Conservation (phyloP, 2,888 invertebrate genomes). For the Phymatocera aterrima region DNA sequence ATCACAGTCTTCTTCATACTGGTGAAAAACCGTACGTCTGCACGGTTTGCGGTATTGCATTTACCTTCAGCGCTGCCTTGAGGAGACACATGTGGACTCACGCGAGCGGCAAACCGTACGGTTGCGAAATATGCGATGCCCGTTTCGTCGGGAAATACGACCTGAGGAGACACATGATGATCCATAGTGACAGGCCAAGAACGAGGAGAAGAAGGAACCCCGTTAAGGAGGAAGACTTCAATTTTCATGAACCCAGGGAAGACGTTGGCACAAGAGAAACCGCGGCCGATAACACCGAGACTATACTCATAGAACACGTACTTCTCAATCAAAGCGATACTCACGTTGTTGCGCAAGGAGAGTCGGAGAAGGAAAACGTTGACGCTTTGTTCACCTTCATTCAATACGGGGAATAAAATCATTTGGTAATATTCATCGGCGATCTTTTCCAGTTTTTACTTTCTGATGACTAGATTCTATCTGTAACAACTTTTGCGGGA, state of each 20-base stretch:
- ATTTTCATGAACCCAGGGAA: conserved; percentile 50
- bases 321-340: conserved; percentile 61
- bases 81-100: conserved; percentile 71
- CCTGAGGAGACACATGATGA: conserved; percentile 68
- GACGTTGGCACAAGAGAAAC: conserved; percentile 50
- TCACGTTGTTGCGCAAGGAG: conserved; percentile 61
- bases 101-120: conserved; percentile 65
- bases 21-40: conserved; percentile 72
- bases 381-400: conserved; percentile 69
- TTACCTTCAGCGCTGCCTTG: conserved; percentile 70
- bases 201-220: conserved; percentile 54
- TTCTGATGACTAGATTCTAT: neutral
- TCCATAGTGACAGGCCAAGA: conserved; percentile 63
- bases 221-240: conserved; percentile 49
- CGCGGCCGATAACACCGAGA: conserved; percentile 53
- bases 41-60: conserved; percentile 68
- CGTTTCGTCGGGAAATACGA: conserved; percentile 71
- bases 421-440: no score
- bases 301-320: conserved; percentile 66
- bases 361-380: conserved; percentile 70
- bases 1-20: conserved; percentile 69
- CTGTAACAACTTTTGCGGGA: no score
- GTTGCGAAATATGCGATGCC: conserved; percentile 67
- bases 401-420: conserved; percentile 62
- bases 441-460: no score